These are phyloP conservation scores for Nannobrachium achirus DNA, from an alignment of 2,113 vertebrate genomes.

Conservation along the genomic window DNA sequence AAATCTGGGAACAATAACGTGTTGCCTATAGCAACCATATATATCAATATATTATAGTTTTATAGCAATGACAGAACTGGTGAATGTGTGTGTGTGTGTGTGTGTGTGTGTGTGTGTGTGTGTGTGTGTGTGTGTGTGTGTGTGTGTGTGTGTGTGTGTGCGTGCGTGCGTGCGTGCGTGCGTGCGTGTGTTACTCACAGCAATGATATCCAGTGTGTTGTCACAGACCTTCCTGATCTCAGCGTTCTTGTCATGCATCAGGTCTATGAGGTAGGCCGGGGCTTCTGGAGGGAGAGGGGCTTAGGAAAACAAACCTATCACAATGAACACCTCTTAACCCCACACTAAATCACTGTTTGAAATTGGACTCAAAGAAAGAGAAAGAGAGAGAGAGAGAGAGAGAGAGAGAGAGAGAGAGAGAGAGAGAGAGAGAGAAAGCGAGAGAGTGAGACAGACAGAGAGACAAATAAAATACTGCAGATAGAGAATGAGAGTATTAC, in stretches of 20 bases:
- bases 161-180: slow-evolving; percentile 1
- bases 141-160: slow-evolving; percentile 12
- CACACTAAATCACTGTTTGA: no score
- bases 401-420: neutral
- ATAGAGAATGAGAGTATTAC: no score
- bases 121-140: neutral
- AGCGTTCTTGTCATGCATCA: slow-evolving; percentile 96
- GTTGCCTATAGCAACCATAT: no score
- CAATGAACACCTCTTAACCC: neutral
- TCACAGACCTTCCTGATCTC: slow-evolving; percentile 97
- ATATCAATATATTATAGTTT: neutral
- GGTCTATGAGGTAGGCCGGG: slow-evolving; percentile 94
- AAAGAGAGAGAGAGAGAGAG: no score
- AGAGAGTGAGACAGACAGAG: neutral
- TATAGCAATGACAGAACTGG: no score
- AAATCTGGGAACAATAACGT: no score
- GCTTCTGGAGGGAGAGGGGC: slow-evolving; percentile 82
- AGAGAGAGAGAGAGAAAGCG: neutral
- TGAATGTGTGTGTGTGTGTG: no score
- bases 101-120: no score
- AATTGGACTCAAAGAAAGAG: no score
- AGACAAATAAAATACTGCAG: neutral
- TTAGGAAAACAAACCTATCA: slow-evolving; percentile 76
- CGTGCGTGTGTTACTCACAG: slow-evolving; percentile 79
- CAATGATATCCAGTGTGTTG: slow-evolving; percentile 96